Evolutionary conservation across 2,797 vertebrate genomes (phyloP).

Genomic region (Malacoraja senta): DNA sequence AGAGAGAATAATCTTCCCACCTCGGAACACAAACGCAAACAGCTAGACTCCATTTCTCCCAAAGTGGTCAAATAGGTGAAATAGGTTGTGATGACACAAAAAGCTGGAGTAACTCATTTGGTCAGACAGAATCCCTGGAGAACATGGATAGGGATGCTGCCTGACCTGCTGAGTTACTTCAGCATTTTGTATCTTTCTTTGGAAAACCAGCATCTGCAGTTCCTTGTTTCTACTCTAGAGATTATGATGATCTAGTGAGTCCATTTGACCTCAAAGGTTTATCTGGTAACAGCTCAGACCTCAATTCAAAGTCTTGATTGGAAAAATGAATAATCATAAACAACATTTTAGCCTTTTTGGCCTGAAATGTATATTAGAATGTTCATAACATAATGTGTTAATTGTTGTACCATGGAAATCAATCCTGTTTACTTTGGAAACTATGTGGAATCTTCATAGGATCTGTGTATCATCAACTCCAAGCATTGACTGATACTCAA

Average conservation of each 20-base stretch:
- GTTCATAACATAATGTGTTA: neutral
- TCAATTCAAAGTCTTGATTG: neutral
- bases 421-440: conserved; percentile 3
- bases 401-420: conserved; percentile 6
- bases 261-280: neutral
- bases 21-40: too few relatives aligned
- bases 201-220: too few relatives aligned
- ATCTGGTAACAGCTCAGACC: neutral
- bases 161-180: too few relatives aligned
- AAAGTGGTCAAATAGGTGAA: neutral
- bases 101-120: too few relatives aligned
- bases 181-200: too few relatives aligned
- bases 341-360: neutral
- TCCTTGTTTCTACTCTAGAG: too few relatives aligned
- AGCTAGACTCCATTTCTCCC: too few relatives aligned
- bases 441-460: neutral
- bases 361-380: neutral
- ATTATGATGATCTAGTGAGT: neutral
- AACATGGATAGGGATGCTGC: too few relatives aligned
- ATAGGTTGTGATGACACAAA: too few relatives aligned
- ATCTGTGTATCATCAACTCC: neutral
- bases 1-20: too few relatives aligned
- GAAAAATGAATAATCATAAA: neutral
- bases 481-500: neutral
- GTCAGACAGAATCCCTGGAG: too few relatives aligned